Evolutionary conservation across 2,888 invertebrate genomes (phyloP).

Genomic region (Spodoptera exigua): DNA sequence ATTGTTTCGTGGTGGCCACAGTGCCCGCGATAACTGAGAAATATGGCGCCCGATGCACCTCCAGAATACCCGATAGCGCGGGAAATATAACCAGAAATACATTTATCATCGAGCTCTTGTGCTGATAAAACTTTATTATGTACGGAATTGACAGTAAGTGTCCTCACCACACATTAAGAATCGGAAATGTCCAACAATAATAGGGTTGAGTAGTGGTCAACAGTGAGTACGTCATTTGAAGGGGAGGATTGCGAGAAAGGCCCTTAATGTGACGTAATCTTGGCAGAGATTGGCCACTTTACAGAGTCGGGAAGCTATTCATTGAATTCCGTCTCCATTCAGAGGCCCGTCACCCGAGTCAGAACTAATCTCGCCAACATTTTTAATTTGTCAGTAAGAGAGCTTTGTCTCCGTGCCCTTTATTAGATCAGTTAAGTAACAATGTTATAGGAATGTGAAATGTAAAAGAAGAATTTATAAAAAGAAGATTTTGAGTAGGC

Average conservation of each 20-base stretch:
- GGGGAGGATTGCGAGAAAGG: conserved; percentile 58
- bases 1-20: conserved; percentile 30
- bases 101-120: conserved; percentile 23
- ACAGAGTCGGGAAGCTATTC: conserved; percentile 68
- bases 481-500: conserved; percentile 4
- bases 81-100: conserved; percentile 25
- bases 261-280: conserved; percentile 72
- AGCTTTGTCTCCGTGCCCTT: conserved; percentile 40
- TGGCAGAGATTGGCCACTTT: conserved; percentile 74
- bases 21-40: conserved; percentile 50
- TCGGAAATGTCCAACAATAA: conserved; percentile 49
- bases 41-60: conserved; percentile 54
- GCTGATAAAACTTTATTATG: conserved; percentile 34
- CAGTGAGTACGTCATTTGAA: conserved; percentile 53
- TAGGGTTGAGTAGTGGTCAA: conserved; percentile 57
- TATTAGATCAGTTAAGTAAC: conserved; percentile 31
- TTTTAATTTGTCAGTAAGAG: conserved; percentile 65
- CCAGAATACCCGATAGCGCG: conserved; percentile 40
- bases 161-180: conserved; percentile 33
- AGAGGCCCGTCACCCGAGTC: conserved; percentile 67
- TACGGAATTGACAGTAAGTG: conserved; percentile 33
- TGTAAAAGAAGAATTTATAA: no score
- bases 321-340: conserved; percentile 74
- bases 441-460: conserved; percentile 25
- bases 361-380: conserved; percentile 68